phyloP scores from a whole-genome alignment of 92 coral and sea anemone genomes.

The Palythoa heliodiscus region DNA sequence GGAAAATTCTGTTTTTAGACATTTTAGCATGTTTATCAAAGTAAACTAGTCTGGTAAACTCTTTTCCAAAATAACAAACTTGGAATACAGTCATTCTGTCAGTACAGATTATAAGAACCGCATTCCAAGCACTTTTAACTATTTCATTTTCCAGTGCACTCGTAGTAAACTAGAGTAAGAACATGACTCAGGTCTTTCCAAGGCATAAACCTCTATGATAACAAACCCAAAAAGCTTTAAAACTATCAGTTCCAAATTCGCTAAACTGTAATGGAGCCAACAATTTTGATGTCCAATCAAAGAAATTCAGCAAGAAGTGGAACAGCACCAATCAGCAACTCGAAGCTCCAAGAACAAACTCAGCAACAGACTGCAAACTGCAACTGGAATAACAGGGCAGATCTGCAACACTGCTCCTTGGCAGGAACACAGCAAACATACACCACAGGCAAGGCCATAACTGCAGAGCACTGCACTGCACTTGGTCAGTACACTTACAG shows the following conservation, averaged over 20 bases:
- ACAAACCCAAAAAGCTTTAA: too few relatives aligned
- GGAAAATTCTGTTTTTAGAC: too few relatives aligned
- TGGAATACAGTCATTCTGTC: too few relatives aligned
- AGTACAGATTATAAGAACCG: too few relatives aligned
- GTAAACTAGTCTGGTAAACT: too few relatives aligned
- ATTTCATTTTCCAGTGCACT: too few relatives aligned
- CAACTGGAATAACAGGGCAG: conserved; percentile 40
- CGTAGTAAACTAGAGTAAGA: too few relatives aligned
- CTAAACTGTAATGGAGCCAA: not conserved
- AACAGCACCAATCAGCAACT: conserved; percentile 45
- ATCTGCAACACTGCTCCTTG: conserved; percentile 45
- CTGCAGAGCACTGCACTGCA: conserved; percentile 46
- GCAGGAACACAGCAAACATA: conserved; percentile 44
- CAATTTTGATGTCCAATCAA: conserved; percentile 22
- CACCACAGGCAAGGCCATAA: conserved; percentile 40
- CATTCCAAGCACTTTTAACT: too few relatives aligned
- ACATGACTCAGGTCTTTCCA: too few relatives aligned
- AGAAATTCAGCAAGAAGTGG: conserved; percentile 26
- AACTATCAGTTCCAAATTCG: not conserved
- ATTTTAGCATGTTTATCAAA: too few relatives aligned
- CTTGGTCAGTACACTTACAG: conserved; percentile 50
- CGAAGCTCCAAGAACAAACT: conserved; percentile 36
- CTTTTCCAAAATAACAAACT: too few relatives aligned
- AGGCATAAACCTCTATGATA: too few relatives aligned
- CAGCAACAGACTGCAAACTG: conserved; percentile 44